Percentiles rank a stretch among this genome's conserved stretches.
Evolutionary conservation across 2,113 vertebrate species (phyloP).

Genomic region (Datnioides undecimradiatus): DNA sequence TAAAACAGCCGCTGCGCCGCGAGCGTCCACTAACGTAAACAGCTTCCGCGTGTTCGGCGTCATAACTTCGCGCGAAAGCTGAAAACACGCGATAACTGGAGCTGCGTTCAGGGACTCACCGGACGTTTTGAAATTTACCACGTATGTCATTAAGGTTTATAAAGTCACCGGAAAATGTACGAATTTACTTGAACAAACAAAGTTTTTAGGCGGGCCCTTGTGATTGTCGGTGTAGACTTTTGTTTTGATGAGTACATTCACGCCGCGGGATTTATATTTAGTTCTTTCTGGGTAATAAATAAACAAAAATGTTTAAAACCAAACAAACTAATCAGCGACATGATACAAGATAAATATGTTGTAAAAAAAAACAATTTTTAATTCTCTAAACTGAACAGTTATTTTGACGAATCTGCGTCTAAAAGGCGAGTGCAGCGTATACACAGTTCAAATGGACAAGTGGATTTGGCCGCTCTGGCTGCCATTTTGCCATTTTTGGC

Average conservation of each 20-base stretch:
- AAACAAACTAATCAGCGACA: background rate
- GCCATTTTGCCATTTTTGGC: background rate
- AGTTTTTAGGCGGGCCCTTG: no score
- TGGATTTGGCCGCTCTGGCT: no score
- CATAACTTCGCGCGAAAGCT: background rate
- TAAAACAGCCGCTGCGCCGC: background rate
- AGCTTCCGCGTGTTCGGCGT: slow-evolving; percentile 50
- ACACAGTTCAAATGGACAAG: no score
- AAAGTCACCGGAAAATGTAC: background rate
- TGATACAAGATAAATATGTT: background rate
- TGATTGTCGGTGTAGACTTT: background rate
- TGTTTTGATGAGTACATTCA: background rate
- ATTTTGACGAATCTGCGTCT: background rate
- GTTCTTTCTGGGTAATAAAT: no score
- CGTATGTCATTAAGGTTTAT: background rate
- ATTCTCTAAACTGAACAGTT: background rate
- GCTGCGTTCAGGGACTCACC: background rate
- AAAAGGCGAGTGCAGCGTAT: no score
- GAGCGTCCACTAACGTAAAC: background rate
- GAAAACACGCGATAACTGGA: slow-evolving; percentile 46
- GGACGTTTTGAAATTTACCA: background rate
- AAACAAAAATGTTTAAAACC: no score
- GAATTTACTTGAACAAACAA: background rate
- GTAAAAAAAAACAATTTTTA: background rate
- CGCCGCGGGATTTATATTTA: no score